Base-by-base conservation (phyloP, 2,797 vertebrate species). In the Cyprinella venusta region DNA sequence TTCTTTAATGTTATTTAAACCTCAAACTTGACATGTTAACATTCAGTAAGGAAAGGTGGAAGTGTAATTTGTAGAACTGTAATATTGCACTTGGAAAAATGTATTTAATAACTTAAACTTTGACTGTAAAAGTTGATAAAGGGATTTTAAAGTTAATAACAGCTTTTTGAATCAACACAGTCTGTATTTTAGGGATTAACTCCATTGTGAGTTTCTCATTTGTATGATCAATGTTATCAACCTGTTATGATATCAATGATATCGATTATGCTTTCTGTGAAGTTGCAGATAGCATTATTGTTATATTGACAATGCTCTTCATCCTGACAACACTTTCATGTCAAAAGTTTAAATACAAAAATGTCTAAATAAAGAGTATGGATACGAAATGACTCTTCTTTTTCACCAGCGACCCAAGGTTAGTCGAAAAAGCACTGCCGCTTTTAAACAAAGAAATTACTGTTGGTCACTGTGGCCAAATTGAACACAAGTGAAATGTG, bases 341-440 rank as follows among this genome's bases (percentile, higher is more conserved):
- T 30, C 16, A 42, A 77, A 61, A 10, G 19, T 54, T 79, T 54
- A 40, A 26, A 42, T 69, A 56, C 9, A 38, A 26, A 26, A 36
- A 3, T 26, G 26, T 80, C 8, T 71, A 59, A 70, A 80, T 80
- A 80, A 80, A 71, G 5, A 40, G 56, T 69, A 80, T 71, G 16
- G 2, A 33, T 48, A 71, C 3, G 33, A 26, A 70, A 45, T 30
- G 3, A 1, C 24, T 54, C 8, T 54, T 1, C 0, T n/a, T 1
- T 36, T 74, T 12, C 0, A 33, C 30, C 16, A 68, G 19, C 0
- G 33, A n/a, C 2, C 2, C 15, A 69, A 15, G 8, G 54, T 10
- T 24, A 59, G 8, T 4, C 0, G 1, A 40, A 21, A 21, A 67
- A 38, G 2, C 54, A n/a, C 21, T 4, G 54, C 38, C 18, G 0